phyloP scores from a whole-genome alignment of 2,797 vertebrate genomes.

The Sebastes nivosus region DNA sequence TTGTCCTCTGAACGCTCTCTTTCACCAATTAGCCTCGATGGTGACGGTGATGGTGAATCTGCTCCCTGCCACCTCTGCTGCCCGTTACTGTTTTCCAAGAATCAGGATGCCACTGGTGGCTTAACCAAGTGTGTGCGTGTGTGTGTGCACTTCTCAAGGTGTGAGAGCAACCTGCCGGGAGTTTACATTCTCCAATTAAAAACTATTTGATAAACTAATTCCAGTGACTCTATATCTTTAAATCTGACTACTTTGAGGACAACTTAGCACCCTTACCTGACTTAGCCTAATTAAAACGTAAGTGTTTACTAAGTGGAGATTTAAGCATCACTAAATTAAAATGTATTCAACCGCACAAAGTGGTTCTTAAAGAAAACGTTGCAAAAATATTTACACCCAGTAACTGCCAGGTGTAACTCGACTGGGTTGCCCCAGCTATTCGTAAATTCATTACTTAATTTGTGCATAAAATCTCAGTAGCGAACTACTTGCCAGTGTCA shows the following conservation, averaged over 20 bases:
- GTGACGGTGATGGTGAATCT: constrained; percentile 52
- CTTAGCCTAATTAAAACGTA: no score
- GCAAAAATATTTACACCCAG: neutral
- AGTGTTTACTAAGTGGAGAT: neutral
- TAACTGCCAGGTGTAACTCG: neutral
- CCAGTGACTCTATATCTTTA: neutral
- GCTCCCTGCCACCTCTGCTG: constrained; percentile 62
- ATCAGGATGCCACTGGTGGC: constrained; percentile 36
- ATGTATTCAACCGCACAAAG: neutral
- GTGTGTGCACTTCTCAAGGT: neutral
- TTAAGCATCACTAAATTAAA: neutral
- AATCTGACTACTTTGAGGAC: neutral
- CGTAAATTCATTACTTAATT: neutral
- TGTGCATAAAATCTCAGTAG: neutral
- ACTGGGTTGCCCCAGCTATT: neutral
- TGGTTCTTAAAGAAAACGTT: neutral
- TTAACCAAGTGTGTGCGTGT: neutral
- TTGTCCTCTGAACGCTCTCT: constrained; percentile 74
- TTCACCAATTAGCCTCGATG: constrained; percentile 77
- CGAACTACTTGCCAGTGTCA: neutral
- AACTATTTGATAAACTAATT: neutral
- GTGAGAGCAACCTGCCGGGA: neutral
- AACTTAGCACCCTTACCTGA: neutral
- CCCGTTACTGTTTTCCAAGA: constrained; percentile 48
- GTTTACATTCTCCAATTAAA: neutral